These are phyloP conservation scores for Drosophila nigromelanica DNA, from an alignment of 1,140 invertebrate genomes.

Conservation along the genomic window DNA sequence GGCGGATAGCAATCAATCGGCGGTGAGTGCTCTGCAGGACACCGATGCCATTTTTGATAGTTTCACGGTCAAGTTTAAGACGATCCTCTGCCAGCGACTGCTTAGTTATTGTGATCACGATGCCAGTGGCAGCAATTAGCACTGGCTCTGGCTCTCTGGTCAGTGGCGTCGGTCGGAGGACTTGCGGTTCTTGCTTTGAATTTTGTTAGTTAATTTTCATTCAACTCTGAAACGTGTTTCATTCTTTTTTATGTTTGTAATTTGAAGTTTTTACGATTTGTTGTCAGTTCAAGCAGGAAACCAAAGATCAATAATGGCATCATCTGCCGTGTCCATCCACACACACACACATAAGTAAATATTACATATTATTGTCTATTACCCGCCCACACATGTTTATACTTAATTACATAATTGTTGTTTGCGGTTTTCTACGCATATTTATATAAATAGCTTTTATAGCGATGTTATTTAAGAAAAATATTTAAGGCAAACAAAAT, in stretches of 20 bases:
- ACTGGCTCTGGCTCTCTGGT: slow-evolving; percentile 30
- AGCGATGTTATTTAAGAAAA: slow-evolving; percentile 74
- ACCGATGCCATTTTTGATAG: slow-evolving; percentile 81
- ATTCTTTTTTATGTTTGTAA: slow-evolving; percentile 33
- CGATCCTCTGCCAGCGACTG: slow-evolving; percentile 80
- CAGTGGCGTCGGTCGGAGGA: slow-evolving; percentile 18
- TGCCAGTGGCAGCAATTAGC: slow-evolving; percentile 60
- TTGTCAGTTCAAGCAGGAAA: slow-evolving; percentile 49
- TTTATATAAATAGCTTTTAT: slow-evolving; percentile 76
- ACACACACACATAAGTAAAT: slow-evolving; percentile 28
- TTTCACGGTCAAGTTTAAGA: slow-evolving; percentile 81
- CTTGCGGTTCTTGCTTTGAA: slow-evolving; percentile 50
- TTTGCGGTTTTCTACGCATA: slow-evolving; percentile 65
- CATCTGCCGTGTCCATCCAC: slow-evolving; percentile 7
- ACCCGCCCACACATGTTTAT: slow-evolving; percentile 57
- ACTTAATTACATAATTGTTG: slow-evolving; percentile 74
- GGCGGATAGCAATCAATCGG: slow-evolving; percentile 51
- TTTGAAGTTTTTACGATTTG: slow-evolving; percentile 35
- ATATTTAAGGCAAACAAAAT: slow-evolving; percentile 73
- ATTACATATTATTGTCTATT: slow-evolving; percentile 47
- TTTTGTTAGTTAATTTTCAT: slow-evolving; percentile 36
- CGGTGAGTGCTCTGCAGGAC: slow-evolving; percentile 53
- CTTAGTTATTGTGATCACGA: slow-evolving; percentile 75
- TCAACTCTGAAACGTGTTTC: slow-evolving; percentile 34
- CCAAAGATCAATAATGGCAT: slow-evolving; percentile 41